Evolutionary conservation across 2,888 invertebrate genomes (phyloP).

Genomic region (Notocelia uddmanniana): DNA sequence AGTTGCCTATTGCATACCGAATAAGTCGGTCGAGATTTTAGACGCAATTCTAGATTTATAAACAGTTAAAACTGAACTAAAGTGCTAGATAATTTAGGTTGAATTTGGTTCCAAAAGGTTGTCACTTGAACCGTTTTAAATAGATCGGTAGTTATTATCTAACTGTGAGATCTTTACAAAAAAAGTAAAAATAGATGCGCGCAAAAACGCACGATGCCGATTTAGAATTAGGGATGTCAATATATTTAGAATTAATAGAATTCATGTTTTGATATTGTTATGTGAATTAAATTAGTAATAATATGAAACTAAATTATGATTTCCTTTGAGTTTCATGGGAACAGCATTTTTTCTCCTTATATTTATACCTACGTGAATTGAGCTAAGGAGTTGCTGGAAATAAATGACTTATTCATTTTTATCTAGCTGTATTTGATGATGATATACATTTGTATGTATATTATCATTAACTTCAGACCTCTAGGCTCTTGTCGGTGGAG

Average conservation of each 20-base stretch:
- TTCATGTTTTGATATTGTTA: slow-evolving; percentile 37
- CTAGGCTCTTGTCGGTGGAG: too few species aligned
- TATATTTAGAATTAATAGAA: slow-evolving; percentile 59
- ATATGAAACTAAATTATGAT: slow-evolving; percentile 10
- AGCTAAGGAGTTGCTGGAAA: not conserved
- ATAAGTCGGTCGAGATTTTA: not conserved
- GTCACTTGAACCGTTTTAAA: slow-evolving; percentile 49
- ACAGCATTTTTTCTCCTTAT: not conserved
- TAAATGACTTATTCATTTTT: not conserved
- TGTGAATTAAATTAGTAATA: slow-evolving; percentile 30
- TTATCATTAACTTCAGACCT: too few species aligned
- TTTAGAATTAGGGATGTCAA: slow-evolving; percentile 70
- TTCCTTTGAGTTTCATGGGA: not conserved
- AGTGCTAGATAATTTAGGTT: accelerated
- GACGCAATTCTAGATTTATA: not conserved
- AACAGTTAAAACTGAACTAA: slow-evolving; percentile 46
- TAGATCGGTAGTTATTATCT: slow-evolving; percentile 70
- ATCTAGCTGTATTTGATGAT: not conserved
- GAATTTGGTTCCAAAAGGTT: slow-evolving; percentile 37
- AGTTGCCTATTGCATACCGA: slow-evolving; percentile 71
- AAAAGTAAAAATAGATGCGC: slow-evolving; percentile 77
- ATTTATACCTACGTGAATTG: not conserved
- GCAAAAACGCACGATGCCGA: slow-evolving; percentile 74
- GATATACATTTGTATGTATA: too few species aligned
- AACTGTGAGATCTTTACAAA: slow-evolving; percentile 80